A percentile compares a stretch with the other conserved stretches of the same genome.
phyloP scores from a whole-genome alignment of 2,113 vertebrate species.

The Pseudorasbora parva region DNA sequence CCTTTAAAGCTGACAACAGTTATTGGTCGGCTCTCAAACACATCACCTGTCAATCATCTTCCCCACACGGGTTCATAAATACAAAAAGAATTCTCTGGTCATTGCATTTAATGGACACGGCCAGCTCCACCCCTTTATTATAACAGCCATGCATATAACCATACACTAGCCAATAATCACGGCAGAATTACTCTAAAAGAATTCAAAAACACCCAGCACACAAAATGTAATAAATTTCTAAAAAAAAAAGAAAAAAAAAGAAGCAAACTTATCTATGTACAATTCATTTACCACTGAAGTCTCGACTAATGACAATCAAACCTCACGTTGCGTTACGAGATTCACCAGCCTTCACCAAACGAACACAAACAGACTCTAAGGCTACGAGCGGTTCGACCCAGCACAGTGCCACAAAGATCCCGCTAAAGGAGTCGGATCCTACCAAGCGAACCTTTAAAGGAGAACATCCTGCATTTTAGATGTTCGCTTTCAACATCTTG shows the following conservation, averaged over 20 bases:
- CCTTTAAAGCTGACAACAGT: slow-evolving; percentile 74
- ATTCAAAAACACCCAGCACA: slow-evolving; percentile 60
- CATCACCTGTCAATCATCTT: slow-evolving; percentile 68
- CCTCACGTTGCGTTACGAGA: slow-evolving; percentile 18
- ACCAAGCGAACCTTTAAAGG: neutral
- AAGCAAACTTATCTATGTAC: slow-evolving; percentile 65
- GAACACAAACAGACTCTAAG: slow-evolving; percentile 41
- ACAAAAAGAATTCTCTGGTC: slow-evolving; percentile 50
- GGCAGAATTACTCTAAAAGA: slow-evolving; percentile 59
- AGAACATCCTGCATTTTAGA: slow-evolving; percentile 33
- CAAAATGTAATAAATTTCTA: slow-evolving; percentile 72
- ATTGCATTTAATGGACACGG: slow-evolving; percentile 55
- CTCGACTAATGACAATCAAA: slow-evolving; percentile 33
- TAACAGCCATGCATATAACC: slow-evolving; percentile 63
- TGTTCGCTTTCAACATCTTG: neutral
- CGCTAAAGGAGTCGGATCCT: neutral
- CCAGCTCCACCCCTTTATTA: slow-evolving; percentile 70
- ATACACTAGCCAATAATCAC: slow-evolving; percentile 63
- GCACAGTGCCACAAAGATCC: slow-evolving; percentile 17
- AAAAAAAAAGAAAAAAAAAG: slow-evolving; percentile 53
- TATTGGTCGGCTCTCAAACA: slow-evolving; percentile 71
- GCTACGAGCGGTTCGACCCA: slow-evolving; percentile 44
- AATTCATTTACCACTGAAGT: slow-evolving; percentile 54
- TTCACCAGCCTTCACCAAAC: slow-evolving; percentile 40
- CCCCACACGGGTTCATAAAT: slow-evolving; percentile 62